Evolutionary conservation across 2,888 invertebrate species (phyloP).

Genomic region (Campaea margaritaria): DNA sequence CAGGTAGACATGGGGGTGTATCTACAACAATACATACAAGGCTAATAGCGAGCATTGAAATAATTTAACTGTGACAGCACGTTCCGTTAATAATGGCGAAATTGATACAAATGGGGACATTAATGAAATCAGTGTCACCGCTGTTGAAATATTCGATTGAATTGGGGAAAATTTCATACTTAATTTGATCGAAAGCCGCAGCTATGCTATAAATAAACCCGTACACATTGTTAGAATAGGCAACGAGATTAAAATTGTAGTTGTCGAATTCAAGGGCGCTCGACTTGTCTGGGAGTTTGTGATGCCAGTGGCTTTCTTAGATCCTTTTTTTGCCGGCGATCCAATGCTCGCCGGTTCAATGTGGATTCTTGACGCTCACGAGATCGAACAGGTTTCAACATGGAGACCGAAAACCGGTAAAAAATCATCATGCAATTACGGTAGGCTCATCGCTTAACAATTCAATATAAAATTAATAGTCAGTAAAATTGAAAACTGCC

Average conservation of each 20-base stretch:
- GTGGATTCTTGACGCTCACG: conserved; percentile 75
- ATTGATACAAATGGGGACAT: conserved; percentile 63
- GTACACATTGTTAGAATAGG: conserved; percentile 12
- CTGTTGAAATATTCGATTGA: conserved; percentile 48
- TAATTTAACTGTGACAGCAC: conserved; percentile 65
- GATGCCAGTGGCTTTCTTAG: conserved; percentile 67
- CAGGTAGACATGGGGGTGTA: conserved; percentile 77
- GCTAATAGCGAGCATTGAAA: conserved; percentile 59
- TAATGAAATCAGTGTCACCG: conserved; percentile 56
- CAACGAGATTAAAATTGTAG: conserved; percentile 52
- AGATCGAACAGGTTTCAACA: conserved; percentile 78
- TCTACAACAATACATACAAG: conserved; percentile 59
- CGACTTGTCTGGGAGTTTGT: conserved; percentile 55
- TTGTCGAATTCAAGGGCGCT: conserved; percentile 53
- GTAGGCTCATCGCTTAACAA: conserved; percentile 71
- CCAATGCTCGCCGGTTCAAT: conserved; percentile 66
- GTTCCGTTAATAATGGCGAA: conserved; percentile 61
- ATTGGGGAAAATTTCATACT: conserved; percentile 39
- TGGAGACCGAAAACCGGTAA: conserved; percentile 77
- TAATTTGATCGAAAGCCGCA: conserved; percentile 37
- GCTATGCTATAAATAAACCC: conserved; percentile 30
- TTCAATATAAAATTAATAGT: conserved; percentile 60
- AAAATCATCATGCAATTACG: conserved; percentile 81
- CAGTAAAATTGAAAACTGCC: conserved; percentile 51
- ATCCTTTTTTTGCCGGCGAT: conserved; percentile 68